Base-by-base conservation (phyloP, 2,888 invertebrate genomes). In the Epicampocera succincta region DNA sequence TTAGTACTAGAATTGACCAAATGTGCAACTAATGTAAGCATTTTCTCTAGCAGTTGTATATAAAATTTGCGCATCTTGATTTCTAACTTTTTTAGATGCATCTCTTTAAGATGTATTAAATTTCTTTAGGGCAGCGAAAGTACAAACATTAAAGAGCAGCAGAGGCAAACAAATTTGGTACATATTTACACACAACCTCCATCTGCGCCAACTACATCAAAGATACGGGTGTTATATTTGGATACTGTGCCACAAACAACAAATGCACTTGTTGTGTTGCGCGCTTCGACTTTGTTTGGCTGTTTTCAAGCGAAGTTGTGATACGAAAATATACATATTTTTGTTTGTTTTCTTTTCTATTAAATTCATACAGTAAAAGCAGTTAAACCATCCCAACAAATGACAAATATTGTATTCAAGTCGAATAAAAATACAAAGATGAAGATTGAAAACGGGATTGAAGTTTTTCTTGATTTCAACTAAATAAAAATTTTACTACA, bases 41-140 rank as follows among this genome's bases (percentile, higher is more conserved):
- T 29, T 29, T 29, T 29, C 29, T 29, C 6, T 29, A 33, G 9
- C 50, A 25, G 12, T 25, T 3, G 25, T 6, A 44, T 42, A n/a
- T 2, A 42, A 42, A 13, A 42, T 2, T 42, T 38, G 52, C 40
- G 42, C 15, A 65, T 44, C 44, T 63, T 73, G 38, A 25, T 21
- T 33, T 11, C 11, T 44, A 29, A 17, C 33, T 60, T 21, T 74
- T 12, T 17, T 17, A 50, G 65, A 48, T 50, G 80, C 72, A 68
- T 52, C 15, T 63, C 54, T 61, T 68, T 54, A 72, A 66, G 52
- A 46, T 66, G 72, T 48, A 46, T 77, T 73, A 40, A 50, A 77
- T 81, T 63, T 56, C 77, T 33, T 58, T 81, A 69, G 58, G 69
- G 63, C 46, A 69, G 77, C 19, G 25, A 66, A 61, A 54, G 40